Base-by-base conservation (phyloP, 2,888 invertebrate species). In the Eupithecia insigniata region DNA sequence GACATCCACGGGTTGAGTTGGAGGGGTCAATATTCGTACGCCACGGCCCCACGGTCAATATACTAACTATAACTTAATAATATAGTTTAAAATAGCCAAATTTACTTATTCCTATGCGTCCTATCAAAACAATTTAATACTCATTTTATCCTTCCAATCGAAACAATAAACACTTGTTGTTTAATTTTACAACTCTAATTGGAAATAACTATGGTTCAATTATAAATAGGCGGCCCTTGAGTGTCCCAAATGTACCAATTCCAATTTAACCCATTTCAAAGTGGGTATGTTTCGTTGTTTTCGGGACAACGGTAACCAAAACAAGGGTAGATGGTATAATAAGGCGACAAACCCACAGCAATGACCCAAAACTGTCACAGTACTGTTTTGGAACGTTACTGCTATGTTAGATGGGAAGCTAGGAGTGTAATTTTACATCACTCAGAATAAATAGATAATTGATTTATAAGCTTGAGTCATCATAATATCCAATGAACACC, bases 361-460 rank as follows among this genome's bases (percentile, higher is more conserved):
- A 39, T 71, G 78, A 73, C 76, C 79, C 73, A 66, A 78, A 79
- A 79, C 73, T 78, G 79, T 78, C 78, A 78, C 55, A 69, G 61
- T 66, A 58, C 60, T 66, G 65, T 69, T 36, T 32, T 64, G 16
- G 64, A 32, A 46, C 16, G 14, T 16, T 43, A 43, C 12, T 36
- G 60, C 61, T 66, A 34, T 60, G 22, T 36, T 64, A 36, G 34
- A 14, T 36, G 34, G 22, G 36, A 34, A 64, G 36, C 64, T 26
- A 16, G 22, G 0, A 2, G 22, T 34, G 34, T 26, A 34, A 22
- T 22, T 39, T 34, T 39, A 26, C 64, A 26, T 64, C 64, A 64
- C 55, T 14, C 55, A 12, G 4, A 55, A 55, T n/a, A 8, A n/a
- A 34, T 10, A 8, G n/a, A n/a, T n/a, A n/a, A n/a, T n/a, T n/a